Evolutionary conservation across 2,888 invertebrate species (phyloP).

Genomic region (Dinocampus coccinellae): DNA sequence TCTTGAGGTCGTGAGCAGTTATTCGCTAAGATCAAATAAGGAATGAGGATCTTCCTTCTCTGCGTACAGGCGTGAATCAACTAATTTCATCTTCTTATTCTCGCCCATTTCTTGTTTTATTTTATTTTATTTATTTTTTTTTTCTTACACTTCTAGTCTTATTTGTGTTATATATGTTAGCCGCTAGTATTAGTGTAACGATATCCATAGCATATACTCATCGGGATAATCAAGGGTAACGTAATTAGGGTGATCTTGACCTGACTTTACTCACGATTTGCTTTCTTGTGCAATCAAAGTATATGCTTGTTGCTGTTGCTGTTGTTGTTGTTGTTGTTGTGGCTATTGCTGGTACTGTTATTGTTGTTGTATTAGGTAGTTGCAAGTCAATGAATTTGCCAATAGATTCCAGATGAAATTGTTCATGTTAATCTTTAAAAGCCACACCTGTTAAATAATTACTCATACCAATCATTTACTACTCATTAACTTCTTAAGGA

Average conservation of each 20-base stretch:
- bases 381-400: constrained; percentile 4
- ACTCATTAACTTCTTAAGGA: background rate
- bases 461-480: background rate
- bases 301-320: background rate
- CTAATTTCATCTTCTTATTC: background rate
- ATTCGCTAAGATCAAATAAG: background rate
- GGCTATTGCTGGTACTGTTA: background rate
- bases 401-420: constrained; percentile 16
- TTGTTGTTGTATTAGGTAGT: background rate
- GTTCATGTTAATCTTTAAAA: background rate
- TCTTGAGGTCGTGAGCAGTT: background rate
- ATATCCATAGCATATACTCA: background rate
- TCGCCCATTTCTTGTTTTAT: background rate
- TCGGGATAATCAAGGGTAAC: constrained; percentile 44
- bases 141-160: background rate
- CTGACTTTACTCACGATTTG: constrained; percentile 33
- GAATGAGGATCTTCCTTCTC: constrained; percentile 1
- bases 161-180: background rate
- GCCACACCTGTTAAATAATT: constrained; percentile 12
- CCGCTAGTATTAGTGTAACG: constrained; percentile 12
- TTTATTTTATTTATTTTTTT: background rate
- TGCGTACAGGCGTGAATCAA: background rate
- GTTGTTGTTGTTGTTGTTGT: background rate
- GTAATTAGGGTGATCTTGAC: constrained; percentile 42
- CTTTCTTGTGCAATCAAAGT: constrained; percentile 20